Conservation (phyloP, 2,113 vertebrate genomes). For the Aldabrachelys gigantea region DNA sequence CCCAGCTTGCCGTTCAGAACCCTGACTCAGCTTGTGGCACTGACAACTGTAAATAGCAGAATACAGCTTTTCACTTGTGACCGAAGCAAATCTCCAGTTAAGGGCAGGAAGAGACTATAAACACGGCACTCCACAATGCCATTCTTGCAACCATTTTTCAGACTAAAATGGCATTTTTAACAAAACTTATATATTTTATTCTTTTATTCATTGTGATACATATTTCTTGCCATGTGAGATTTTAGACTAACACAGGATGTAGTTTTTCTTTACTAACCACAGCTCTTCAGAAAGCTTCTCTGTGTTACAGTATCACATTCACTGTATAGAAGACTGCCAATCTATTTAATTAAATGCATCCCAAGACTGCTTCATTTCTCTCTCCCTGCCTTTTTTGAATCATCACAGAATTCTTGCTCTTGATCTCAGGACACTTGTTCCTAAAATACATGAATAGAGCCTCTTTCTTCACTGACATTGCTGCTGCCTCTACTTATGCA, state of each 20-base stretch:
- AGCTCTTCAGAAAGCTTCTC: slow-evolving; percentile 12
- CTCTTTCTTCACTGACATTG: neutral
- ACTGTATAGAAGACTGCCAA: slow-evolving; percentile 22
- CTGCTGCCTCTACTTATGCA: neutral
- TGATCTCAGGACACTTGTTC: neutral
- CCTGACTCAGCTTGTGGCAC: neutral
- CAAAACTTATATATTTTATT: neutral
- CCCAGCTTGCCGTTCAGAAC: neutral
- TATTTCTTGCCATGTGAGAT: neutral
- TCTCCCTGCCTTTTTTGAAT: neutral
- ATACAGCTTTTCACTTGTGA: neutral
- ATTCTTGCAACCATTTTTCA: neutral
- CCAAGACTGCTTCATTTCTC: neutral
- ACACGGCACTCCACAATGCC: neutral
- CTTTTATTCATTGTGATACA: neutral
- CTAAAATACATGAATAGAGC: neutral
- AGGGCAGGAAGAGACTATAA: neutral
- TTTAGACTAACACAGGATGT: slow-evolving; percentile 6
- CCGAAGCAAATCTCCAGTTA: neutral
- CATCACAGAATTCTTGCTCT: neutral
- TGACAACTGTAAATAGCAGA: neutral
- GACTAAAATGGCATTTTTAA: neutral
- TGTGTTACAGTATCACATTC: neutral
- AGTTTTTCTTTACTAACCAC: neutral
- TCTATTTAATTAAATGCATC: slow-evolving; percentile 31